These are phyloP conservation scores for Eupithecia subfuscata DNA, from an alignment of 2,888 invertebrate species.

Conservation along the genomic window DNA sequence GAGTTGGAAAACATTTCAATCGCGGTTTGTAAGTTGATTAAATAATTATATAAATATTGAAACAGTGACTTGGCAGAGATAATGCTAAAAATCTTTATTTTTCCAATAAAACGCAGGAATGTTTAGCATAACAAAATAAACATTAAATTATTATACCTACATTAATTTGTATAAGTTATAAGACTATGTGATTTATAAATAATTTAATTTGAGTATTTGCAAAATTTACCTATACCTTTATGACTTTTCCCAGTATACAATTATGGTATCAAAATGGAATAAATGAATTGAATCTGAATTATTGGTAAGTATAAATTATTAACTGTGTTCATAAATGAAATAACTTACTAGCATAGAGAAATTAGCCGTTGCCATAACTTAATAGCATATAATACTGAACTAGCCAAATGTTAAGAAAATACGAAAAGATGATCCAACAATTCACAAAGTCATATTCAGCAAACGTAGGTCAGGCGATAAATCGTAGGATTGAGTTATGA, in stretches of 20 bases:
- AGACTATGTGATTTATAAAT: no score
- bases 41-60: neutral
- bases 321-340: no score
- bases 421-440: neutral
- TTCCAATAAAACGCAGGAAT: neutral
- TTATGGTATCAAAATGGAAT: no score
- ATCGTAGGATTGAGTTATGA: constrained; percentile 31
- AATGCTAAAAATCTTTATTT: neutral
- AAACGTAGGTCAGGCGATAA: constrained; percentile 23
- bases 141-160: no score
- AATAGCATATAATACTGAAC: neutral
- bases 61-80: neutral
- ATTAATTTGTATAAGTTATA: no score
- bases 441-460: constrained; percentile 10
- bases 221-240: no score
- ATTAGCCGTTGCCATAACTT: neutral
- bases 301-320: neutral
- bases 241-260: no score
- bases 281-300: no score
- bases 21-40: constrained; percentile 19
- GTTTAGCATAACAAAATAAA: neutral
- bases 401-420: no score
- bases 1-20: constrained; percentile 27
- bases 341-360: no score
- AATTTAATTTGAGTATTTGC: no score